These are phyloP conservation scores for Heptranchias perlo DNA, from an alignment of 2,113 vertebrate species.

Conservation along the genomic window DNA sequence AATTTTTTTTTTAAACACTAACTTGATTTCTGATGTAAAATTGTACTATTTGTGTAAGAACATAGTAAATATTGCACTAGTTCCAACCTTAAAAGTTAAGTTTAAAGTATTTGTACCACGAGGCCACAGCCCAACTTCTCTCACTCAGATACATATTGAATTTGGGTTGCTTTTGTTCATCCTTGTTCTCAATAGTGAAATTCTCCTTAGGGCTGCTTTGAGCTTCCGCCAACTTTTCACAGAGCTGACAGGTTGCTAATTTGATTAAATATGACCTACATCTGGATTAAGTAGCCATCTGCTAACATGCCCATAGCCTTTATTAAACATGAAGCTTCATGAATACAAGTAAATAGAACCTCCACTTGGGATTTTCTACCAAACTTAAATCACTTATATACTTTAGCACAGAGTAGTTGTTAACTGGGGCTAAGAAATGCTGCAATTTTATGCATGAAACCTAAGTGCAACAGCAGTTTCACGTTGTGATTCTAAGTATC, in stretches of 20 bases:
- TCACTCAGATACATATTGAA: neutral
- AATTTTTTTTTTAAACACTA: neutral
- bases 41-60: neutral
- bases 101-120: neutral
- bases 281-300: constrained; percentile 1
- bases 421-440: neutral
- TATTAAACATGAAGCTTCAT: neutral
- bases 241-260: neutral
- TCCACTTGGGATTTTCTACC: neutral
- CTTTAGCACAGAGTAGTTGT: neutral
- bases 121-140: neutral
- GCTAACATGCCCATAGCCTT: neutral
- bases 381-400: neutral
- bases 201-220: neutral
- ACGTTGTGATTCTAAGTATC: neutral
- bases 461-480: neutral
- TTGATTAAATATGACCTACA: constrained; percentile 6
- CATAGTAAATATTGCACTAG: neutral
- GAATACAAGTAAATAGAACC: neutral
- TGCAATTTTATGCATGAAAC: neutral
- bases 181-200: neutral
- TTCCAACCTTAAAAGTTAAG: neutral
- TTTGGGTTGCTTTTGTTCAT: neutral
- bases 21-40: neutral
- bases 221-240: neutral